Base-by-base conservation (phyloP, 2,888 invertebrate genomes). In the Ophion ventricosus region DNA sequence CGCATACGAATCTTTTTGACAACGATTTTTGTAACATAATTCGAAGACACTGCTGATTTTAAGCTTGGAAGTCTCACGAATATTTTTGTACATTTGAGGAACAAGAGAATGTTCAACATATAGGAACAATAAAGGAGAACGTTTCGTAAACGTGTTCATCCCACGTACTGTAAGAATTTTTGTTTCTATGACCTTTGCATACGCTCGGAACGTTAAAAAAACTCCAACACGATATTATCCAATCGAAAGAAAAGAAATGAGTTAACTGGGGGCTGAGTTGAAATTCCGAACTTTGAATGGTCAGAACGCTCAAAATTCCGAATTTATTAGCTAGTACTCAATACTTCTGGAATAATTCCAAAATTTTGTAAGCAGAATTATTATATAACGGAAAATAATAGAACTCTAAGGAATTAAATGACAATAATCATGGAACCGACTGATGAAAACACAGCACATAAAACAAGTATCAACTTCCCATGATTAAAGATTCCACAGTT, bases 61-160 rank as follows among this genome's bases (percentile, higher is more conserved):
- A 20, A 26, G 14, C 4, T 49, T 49, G 2, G 17, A 49, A 14
- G 1, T 69, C 17, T 69, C 14, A 17, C 14, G 20, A n/a, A 40
- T 43, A 69, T 69, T 69, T 69, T 69, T 69, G 49, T 69, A 69
- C 69, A 54, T 43, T 49, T 17, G 49, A 17, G 17, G 0, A 49
- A 49, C 17, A 17, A 17, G 49, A 49, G 49, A 17, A 49, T 49
- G 49, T 49, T 49, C 49, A 49, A 49, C 49, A 49, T 17, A 3
- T 49, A 3, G 4, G 14, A 17, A 49, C 49, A 49, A 49, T 49
- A 49, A 49, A 49, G 17, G 17, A 49, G 14, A 49, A 49, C 2
- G 49, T 14, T 17, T 49, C 14, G 14, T 17, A 17, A 14, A 49
- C 14, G 17, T 49, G 14, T 49, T 1, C 17, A 49, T 49, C 3